Conservation (phyloP, 1,140 invertebrate species). For the Rhyzopertha dominica region DNA sequence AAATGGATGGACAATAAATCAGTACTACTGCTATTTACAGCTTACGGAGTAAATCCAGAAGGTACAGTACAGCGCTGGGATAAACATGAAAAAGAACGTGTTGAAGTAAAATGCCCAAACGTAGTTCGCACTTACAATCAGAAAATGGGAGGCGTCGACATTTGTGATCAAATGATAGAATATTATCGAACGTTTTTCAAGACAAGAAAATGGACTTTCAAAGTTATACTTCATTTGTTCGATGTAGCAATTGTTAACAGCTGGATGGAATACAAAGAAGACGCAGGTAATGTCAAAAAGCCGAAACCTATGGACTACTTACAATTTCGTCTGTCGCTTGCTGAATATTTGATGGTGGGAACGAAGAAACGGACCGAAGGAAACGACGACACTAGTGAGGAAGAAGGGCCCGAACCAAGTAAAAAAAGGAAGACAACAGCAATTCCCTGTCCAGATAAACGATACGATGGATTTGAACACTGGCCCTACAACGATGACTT, state of each 20-base stretch:
- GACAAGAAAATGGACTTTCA: slow-evolving; percentile 8
- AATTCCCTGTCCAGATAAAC: slow-evolving; percentile 12
- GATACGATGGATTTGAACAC: slow-evolving; percentile 14
- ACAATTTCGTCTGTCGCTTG: no score
- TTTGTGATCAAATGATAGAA: slow-evolving; percentile 8
- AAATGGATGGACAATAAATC: slow-evolving; percentile 24
- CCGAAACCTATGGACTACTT: no score
- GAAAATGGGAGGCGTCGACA: slow-evolving; percentile 17
- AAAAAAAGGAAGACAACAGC: slow-evolving; percentile 8
- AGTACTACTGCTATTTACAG: slow-evolving; percentile 13
- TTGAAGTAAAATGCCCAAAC: slow-evolving; percentile 12
- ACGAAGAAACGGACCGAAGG: no score
- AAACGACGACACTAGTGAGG: no score
- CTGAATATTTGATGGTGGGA: no score
- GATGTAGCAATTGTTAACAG: slow-evolving; percentile 8
- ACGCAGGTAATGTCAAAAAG: no score
- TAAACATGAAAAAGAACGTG: slow-evolving; percentile 11
- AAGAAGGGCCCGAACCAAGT: slow-evolving; percentile 1
- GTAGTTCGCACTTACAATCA: slow-evolving; percentile 14
- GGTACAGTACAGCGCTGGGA: slow-evolving; percentile 10
- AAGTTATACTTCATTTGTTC: slow-evolving; percentile 8
- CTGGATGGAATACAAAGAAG: slow-evolving; percentile 10
- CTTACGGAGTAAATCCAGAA: slow-evolving; percentile 8
- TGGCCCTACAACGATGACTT: slow-evolving; percentile 14
- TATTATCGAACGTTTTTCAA: slow-evolving; percentile 9